A percentile compares a stretch with the other conserved stretches of the same genome.
Evolutionary conservation across 2,797 vertebrate genomes (phyloP).

Genomic region (Steatocranus sp.): DNA sequence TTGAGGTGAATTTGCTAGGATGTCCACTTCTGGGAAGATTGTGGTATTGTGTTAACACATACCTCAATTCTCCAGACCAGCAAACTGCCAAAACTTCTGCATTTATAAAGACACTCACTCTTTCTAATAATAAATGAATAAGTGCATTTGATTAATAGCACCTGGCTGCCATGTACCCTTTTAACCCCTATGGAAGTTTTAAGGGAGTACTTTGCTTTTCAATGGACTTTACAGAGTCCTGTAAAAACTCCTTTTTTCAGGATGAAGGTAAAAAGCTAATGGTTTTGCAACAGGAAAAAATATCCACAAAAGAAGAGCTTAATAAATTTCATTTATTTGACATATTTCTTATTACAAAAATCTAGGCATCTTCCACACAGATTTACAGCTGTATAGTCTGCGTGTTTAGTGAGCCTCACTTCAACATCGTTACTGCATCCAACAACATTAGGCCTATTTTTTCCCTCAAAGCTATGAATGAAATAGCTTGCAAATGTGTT

Average conservation of each 20-base stretch:
- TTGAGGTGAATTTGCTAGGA: not conserved
- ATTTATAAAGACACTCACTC: not conserved
- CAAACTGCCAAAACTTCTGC: not conserved
- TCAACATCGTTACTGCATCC: not conserved
- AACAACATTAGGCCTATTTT: not conserved
- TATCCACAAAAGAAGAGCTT: not conserved
- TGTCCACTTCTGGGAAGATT: not conserved
- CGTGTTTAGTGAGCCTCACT: slow-evolving; percentile 10
- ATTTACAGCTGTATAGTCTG: not conserved
- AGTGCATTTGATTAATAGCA: not conserved
- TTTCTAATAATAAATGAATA: not conserved
- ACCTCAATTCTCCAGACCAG: not conserved
- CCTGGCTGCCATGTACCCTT: not conserved
- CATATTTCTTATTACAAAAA: slow-evolving; percentile 54
- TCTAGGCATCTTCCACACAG: slow-evolving; percentile 41
- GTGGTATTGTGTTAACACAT: not conserved
- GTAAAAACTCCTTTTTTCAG: not conserved
- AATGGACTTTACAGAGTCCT: not conserved
- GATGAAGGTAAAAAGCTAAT: not conserved
- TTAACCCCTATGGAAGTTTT: not conserved
- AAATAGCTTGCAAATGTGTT: slow-evolving; percentile 8
- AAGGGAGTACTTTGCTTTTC: not conserved
- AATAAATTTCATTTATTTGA: slow-evolving; percentile 57
- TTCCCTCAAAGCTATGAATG: not conserved
- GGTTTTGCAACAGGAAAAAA: not conserved